phyloP scores from a whole-genome alignment of 2,888 invertebrate species.

The Drosophila nigritarsus region DNA sequence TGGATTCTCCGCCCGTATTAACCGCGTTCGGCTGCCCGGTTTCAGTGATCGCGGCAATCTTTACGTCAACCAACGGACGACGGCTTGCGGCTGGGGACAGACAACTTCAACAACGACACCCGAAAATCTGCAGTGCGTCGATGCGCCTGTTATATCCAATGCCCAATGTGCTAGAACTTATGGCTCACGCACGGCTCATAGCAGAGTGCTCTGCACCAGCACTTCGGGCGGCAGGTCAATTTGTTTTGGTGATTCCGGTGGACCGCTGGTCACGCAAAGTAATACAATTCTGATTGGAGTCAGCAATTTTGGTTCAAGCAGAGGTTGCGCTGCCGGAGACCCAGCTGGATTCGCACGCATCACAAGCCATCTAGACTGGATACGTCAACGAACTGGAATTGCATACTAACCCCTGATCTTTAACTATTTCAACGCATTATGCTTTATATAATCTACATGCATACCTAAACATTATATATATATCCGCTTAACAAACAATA shows the following conservation, averaged over 20 bases:
- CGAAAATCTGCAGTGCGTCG: conserved; percentile 53
- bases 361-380: neutral
- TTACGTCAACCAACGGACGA: conserved; percentile 25
- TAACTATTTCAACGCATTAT: neutral
- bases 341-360: conserved; percentile 47
- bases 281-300: conserved; percentile 36
- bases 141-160: conserved; percentile 70
- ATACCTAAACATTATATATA: neutral
- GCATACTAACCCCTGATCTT: conserved; percentile 14
- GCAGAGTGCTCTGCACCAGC: conserved; percentile 39
- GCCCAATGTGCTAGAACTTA: conserved; percentile 82
- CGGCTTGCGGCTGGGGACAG: conserved; percentile 51
- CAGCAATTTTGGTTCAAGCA: conserved; percentile 24
- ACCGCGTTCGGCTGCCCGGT: conserved; percentile 22
- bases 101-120: conserved; percentile 63
- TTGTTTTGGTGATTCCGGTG: conserved; percentile 47
- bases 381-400: conserved; percentile 15
- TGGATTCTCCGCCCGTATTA: conserved; percentile 8
- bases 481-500: neutral
- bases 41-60: neutral
- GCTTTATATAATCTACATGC: neutral
- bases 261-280: conserved; percentile 31
- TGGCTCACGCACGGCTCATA: conserved; percentile 47
- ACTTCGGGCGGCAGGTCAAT: conserved; percentile 36
- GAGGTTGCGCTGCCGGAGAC: conserved; percentile 24